These are phyloP conservation scores for Gryllus longicercus DNA, from an alignment of 2,888 invertebrate species.

Conservation along the genomic window DNA sequence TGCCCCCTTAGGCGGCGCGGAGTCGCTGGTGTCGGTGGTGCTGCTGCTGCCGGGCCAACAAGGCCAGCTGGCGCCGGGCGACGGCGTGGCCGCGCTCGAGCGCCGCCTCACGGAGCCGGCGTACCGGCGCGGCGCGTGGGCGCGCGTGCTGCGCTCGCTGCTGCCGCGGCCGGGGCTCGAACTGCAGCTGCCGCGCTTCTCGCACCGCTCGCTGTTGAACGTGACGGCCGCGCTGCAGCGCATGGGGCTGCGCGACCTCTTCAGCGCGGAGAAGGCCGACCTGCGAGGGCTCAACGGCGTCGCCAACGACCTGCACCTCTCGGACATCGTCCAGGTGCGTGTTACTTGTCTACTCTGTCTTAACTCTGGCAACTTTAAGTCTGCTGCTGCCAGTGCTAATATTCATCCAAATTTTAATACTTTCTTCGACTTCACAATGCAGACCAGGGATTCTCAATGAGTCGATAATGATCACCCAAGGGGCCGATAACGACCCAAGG, in stretches of 20 bases:
- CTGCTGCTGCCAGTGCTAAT: too few relatives aligned
- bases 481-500: too few relatives aligned
- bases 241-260: conserved; percentile 79
- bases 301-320: conserved; percentile 74
- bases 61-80: conserved; percentile 73
- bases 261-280: conserved; percentile 72
- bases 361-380: too few relatives aligned
- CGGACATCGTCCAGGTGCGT: conserved; percentile 70
- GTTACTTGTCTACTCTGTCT: too few relatives aligned
- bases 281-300: conserved; percentile 77
- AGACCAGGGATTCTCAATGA: too few relatives aligned
- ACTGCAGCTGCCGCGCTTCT: conserved; percentile 76
- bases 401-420: too few relatives aligned
- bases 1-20: conserved; percentile 46
- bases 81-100: conserved; percentile 72
- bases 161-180: conserved; percentile 74
- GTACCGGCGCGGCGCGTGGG: conserved; percentile 68
- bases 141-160: conserved; percentile 63
- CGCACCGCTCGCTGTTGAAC: conserved; percentile 75
- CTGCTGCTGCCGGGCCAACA: conserved; percentile 84
- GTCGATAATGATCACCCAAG: too few relatives aligned
- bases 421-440: too few relatives aligned
- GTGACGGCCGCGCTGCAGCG: conserved; percentile 71
- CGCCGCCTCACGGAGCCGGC: conserved; percentile 64
- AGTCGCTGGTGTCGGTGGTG: conserved; percentile 71